Conservation (phyloP, 2,888 invertebrate species). For the Eupithecia subumbrata region DNA sequence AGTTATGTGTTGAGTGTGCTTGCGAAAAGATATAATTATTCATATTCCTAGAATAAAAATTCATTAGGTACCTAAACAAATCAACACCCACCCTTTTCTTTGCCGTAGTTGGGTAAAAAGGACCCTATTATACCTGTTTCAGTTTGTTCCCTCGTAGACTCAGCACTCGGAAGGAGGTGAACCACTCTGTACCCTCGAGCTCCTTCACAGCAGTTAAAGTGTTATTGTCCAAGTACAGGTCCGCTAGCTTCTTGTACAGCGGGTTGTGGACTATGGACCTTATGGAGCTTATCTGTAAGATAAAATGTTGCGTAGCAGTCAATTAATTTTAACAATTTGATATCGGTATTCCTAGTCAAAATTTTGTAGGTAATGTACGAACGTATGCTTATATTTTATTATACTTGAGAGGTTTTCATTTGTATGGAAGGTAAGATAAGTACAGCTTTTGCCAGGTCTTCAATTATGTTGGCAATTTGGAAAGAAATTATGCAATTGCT, state of each 20-base stretch:
- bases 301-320: not conserved
- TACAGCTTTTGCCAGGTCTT: not conserved
- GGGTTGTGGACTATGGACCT: conserved; percentile 86
- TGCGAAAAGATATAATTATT: too few relatives aligned
- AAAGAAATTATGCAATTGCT: not conserved
- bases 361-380: not conserved
- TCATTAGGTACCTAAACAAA: too few relatives aligned
- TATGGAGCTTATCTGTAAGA: conserved; percentile 84
- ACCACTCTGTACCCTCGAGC: conserved; percentile 91
- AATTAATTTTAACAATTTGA: not conserved
- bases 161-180: conserved; percentile 90
- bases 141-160: conserved; percentile 90
- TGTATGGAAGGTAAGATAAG: not conserved
- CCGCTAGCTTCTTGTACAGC: conserved; percentile 87
- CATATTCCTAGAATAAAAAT: too few relatives aligned
- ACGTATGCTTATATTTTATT: too few relatives aligned
- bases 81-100: too few relatives aligned
- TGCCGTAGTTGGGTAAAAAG: too few relatives aligned
- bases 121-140: conserved; percentile 82
- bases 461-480: not conserved
- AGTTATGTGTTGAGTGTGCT: too few relatives aligned
- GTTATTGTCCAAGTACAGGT: conserved; percentile 91
- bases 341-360: not conserved
- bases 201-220: conserved; percentile 85
- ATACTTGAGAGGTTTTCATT: not conserved